These are phyloP conservation scores for Zoanthus solanderi DNA, from an alignment of 92 coral and sea anemone species.

Conservation along the genomic window DNA sequence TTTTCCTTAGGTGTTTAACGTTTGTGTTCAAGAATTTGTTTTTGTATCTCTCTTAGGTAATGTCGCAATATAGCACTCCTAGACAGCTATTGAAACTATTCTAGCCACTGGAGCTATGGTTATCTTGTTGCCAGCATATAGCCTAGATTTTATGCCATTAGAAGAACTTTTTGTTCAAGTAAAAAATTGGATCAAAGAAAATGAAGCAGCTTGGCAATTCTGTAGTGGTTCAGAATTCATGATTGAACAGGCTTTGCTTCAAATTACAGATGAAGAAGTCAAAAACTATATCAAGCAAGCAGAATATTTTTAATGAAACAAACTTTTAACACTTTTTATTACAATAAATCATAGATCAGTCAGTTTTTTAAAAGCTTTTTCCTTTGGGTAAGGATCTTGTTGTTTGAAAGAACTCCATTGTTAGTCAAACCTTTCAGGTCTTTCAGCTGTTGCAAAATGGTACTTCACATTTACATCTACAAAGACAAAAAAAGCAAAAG, in stretches of 20 bases:
- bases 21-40: no score
- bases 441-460: no score
- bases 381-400: no score
- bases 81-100: conserved; percentile 23
- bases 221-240: conserved; percentile 50
- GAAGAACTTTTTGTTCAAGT: conserved; percentile 57
- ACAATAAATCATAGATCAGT: no score
- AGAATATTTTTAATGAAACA: background rate
- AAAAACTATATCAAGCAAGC: conserved; percentile 51
- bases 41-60: conserved; percentile 8
- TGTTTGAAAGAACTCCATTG: no score
- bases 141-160: conserved; percentile 59
- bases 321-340: no score
- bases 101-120: conserved; percentile 48
- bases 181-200: conserved; percentile 52
- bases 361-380: no score
- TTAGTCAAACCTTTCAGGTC: no score
- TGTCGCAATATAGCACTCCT: conserved; percentile 34
- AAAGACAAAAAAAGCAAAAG: no score
- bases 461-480: no score
- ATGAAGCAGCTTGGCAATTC: conserved; percentile 58
- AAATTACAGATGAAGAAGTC: conserved; percentile 45
- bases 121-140: conserved; percentile 54
- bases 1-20: background rate
- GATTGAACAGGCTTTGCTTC: conserved; percentile 52